These are phyloP conservation scores for Neosilurus hyrtlii DNA, from an alignment of 2,797 vertebrate genomes.

Conservation along the genomic window DNA sequence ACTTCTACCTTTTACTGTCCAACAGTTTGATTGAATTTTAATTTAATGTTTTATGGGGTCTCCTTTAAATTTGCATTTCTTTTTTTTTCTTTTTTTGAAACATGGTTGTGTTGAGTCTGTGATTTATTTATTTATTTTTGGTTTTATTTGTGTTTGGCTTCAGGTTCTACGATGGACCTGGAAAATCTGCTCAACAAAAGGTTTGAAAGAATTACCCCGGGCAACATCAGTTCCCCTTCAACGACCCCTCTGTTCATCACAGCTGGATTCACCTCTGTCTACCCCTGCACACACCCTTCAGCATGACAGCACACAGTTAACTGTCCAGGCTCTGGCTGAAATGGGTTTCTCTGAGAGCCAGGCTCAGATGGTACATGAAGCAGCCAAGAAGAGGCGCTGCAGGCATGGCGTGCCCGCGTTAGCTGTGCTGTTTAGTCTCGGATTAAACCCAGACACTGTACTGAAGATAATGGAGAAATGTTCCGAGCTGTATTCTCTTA, in stretches of 20 bases:
- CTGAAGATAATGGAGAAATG: slow-evolving; percentile 72
- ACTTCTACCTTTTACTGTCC: too few relatives aligned
- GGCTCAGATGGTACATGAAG: slow-evolving; percentile 62
- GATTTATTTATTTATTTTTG: not conserved
- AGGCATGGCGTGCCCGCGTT: slow-evolving; percentile 62
- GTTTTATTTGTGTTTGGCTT: not conserved
- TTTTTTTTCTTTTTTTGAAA: too few relatives aligned
- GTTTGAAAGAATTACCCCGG: not conserved
- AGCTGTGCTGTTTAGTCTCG: slow-evolving; percentile 74
- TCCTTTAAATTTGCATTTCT: too few relatives aligned
- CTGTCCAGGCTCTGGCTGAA: slow-evolving; percentile 60
- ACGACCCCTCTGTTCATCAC: slow-evolving; percentile 53
- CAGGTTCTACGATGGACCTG: slow-evolving; percentile 64
- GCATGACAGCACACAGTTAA: slow-evolving; percentile 37
- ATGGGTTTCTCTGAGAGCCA: slow-evolving; percentile 81
- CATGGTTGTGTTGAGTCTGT: too few relatives aligned
- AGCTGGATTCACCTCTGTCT: not conserved
- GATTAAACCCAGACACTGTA: slow-evolving; percentile 73
- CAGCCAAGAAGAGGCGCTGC: slow-evolving; percentile 46
- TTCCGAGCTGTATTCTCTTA: slow-evolving; percentile 73
- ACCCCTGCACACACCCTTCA: not conserved
- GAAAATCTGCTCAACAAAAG: slow-evolving; percentile 35
- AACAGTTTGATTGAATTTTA: too few relatives aligned
- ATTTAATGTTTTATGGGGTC: too few relatives aligned
- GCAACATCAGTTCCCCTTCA: not conserved